Base-by-base conservation (phyloP, 1,140 invertebrate genomes). In the Drosophila busckii region DNA sequence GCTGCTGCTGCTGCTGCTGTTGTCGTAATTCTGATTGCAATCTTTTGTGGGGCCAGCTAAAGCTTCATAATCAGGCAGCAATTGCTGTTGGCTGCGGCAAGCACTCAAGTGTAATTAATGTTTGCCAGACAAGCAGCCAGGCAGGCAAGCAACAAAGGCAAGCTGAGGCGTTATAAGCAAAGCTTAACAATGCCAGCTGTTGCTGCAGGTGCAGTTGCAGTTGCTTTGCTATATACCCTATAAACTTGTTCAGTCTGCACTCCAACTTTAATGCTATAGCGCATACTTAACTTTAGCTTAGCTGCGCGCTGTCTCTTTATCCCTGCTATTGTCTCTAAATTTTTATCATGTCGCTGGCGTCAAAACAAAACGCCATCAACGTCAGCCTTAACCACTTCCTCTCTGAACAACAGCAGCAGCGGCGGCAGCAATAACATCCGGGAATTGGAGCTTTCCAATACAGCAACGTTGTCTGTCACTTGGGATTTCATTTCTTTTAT, bases 401-500 rank as follows among this genome's bases (percentile, higher is more conserved):
- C 9, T 28, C 10, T n/a, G n/a, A n/a, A n/a, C 41, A 9, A 62
- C 52, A 44, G 26, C 65, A 52, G 34, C 53, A 53, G 35, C 15
- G 32, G 12, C 22, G 58, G 32, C 34, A 25, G 38, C 25, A 34
- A 17, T 12, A 50, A 46, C 22, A 34, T 23, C 16, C 19, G 38
- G 40, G 34, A 31, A 34, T 45, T 53, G 44, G 26, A 56, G 20
- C 16, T 37, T 38, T 44, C 50, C 22, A 28, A 56, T 42, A 32
- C 53, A 32, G 38, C 29, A 41, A 45, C 52, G 46, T 48, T 61
- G 49, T 54, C 69, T 62, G 60, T 76, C 70, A 73, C 46, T 63
- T 48, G 58, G 25, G 23, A 32, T 41, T 53, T 65, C 38, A n/a
- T n/a, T n/a, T n/a, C n/a, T n/a, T n/a, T n/a, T n/a, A n/a, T n/a